These are phyloP conservation scores for Caenorhabditis afra DNA, from an alignment of 2,888 invertebrate species.

Conservation along the genomic window DNA sequence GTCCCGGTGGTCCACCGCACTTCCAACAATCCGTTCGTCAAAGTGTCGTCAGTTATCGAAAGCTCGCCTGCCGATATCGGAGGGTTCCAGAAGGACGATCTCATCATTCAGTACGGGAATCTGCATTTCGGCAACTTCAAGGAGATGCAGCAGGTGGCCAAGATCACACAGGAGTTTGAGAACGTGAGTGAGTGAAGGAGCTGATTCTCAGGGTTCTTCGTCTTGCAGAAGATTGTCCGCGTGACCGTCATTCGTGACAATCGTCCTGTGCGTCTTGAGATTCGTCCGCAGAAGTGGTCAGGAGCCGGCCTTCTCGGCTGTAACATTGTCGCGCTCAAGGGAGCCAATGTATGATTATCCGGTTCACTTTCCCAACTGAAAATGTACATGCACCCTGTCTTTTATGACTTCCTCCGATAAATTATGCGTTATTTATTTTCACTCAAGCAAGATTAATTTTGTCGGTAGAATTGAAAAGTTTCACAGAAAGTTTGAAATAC, in stretches of 20 bases:
- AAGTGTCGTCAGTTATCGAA: constrained; percentile 60
- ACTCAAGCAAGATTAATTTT: too few relatives aligned
- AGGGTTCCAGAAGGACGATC: constrained; percentile 69
- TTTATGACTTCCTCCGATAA: not conserved
- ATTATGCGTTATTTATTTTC: too few relatives aligned
- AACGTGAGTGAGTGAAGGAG: constrained; percentile 62
- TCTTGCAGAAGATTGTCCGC: constrained; percentile 70
- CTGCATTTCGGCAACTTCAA: constrained; percentile 75
- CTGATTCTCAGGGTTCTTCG: not conserved
- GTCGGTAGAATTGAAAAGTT: not conserved
- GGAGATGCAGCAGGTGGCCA: constrained; percentile 68
- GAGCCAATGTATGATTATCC: constrained; percentile 40
- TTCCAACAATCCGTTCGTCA: constrained; percentile 70
- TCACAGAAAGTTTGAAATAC: not conserved
- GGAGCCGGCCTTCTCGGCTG: constrained; percentile 72
- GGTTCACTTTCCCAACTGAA: constrained; percentile 1
- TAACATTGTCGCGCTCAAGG: constrained; percentile 55
- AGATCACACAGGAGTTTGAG: constrained; percentile 65
- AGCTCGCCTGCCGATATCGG: constrained; percentile 67
- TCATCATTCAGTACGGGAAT: constrained; percentile 75
- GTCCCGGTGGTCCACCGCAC: constrained; percentile 66
- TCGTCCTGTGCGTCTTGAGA: constrained; percentile 69
- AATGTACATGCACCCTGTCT: not conserved
- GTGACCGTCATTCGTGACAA: constrained; percentile 71
- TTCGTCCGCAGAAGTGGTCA: constrained; percentile 71